Conservation (phyloP, 2,888 invertebrate genomes). For the Seira sanloemensis region DNA sequence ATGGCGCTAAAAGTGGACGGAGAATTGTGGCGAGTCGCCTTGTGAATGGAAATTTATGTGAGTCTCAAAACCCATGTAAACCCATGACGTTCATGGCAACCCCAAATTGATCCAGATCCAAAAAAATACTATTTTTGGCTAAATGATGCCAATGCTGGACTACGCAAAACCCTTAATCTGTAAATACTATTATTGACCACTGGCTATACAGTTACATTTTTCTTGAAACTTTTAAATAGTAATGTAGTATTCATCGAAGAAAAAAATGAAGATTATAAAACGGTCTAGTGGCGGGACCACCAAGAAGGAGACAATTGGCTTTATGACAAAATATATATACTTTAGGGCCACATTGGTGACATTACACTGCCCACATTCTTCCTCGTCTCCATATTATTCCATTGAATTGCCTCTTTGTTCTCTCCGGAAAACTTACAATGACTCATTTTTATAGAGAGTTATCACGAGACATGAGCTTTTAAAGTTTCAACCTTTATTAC, state of each 20-base stretch:
- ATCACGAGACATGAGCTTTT: slow-evolving; percentile 42
- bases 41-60: too few relatives aligned
- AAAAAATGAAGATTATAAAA: not conserved
- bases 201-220: not conserved
- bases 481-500: not conserved
- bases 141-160: not conserved
- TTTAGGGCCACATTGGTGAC: too few relatives aligned
- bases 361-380: too few relatives aligned
- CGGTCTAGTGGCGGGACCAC: not conserved
- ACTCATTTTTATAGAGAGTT: slow-evolving; percentile 44
- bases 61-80: too few relatives aligned
- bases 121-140: not conserved
- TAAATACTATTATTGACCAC: too few relatives aligned
- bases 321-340: not conserved
- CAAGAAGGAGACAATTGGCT: not conserved
- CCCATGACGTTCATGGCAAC: not conserved
- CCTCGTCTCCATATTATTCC: not conserved
- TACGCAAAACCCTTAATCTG: too few relatives aligned
- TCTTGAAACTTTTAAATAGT: too few relatives aligned
- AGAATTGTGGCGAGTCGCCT: too few relatives aligned
- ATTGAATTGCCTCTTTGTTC: not conserved
- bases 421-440: slow-evolving; percentile 6
- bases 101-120: too few relatives aligned
- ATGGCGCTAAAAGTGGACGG: too few relatives aligned
- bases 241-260: too few relatives aligned